Conservation (phyloP, 2,113 vertebrate genomes). For the Theropithecus gelada region DNA sequence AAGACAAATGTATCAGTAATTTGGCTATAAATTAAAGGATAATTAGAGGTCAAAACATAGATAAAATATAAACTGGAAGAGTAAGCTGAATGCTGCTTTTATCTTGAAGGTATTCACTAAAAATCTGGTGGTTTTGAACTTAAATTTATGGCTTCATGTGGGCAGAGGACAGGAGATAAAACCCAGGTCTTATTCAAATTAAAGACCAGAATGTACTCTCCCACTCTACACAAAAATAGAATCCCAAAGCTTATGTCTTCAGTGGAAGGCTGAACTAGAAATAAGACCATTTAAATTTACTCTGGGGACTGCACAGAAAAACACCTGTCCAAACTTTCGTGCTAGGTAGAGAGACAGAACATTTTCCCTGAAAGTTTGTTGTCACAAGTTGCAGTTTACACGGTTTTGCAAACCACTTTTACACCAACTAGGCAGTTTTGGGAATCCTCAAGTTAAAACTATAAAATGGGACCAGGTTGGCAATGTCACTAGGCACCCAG, state of each 20-base stretch:
- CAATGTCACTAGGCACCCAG: background rate
- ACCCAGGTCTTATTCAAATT: background rate
- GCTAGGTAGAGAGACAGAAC: fast-evolving
- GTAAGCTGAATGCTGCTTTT: background rate
- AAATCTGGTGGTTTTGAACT: background rate
- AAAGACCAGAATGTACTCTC: background rate
- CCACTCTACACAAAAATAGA: background rate
- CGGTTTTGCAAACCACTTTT: background rate
- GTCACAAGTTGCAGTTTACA: background rate
- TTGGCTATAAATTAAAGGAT: background rate
- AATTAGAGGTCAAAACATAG: background rate
- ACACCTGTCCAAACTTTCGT: background rate
- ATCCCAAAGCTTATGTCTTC: background rate
- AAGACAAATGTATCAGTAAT: background rate
- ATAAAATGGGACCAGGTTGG: background rate
- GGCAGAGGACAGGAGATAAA: background rate
- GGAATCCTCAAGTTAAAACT: background rate
- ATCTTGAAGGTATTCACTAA: background rate
- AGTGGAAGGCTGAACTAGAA: background rate
- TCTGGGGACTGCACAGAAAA: background rate
- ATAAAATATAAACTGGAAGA: background rate
- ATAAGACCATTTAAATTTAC: background rate
- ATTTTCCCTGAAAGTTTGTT: background rate
- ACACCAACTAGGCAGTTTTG: background rate
- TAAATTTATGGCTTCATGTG: background rate